phyloP scores from a whole-genome alignment of 2,113 vertebrate genomes.

The Prunella fulvescens region DNA sequence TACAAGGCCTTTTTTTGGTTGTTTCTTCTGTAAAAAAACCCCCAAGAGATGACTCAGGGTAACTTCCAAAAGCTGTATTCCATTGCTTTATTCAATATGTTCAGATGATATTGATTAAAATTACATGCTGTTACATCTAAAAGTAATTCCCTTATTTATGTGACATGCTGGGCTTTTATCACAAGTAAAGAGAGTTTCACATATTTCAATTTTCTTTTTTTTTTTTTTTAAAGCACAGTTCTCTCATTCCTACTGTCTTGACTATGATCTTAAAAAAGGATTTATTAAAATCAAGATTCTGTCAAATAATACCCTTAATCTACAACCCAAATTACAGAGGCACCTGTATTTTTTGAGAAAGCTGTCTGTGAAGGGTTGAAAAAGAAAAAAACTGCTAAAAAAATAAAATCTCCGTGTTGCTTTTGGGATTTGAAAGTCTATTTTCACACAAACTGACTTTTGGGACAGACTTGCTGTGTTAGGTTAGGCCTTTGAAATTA shows the following conservation, averaged over 20 bases:
- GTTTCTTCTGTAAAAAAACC: background rate
- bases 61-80: background rate
- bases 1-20: background rate
- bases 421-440: background rate
- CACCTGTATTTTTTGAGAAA: background rate
- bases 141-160: background rate
- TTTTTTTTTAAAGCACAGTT: background rate
- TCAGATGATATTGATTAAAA: background rate
- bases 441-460: background rate
- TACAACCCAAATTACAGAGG: background rate
- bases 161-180: background rate
- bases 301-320: background rate
- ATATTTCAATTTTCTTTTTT: background rate
- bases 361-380: background rate
- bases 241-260: background rate
- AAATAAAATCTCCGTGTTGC: background rate
- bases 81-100: background rate
- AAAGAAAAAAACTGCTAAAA: background rate
- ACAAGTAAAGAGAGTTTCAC: background rate
- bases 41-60: background rate
- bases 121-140: background rate
- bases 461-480: background rate
- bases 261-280: background rate
- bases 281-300: background rate
- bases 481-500: background rate